Percentiles rank a stretch among this genome's conserved stretches.
phyloP scores from a whole-genome alignment of 2,888 invertebrate species.

The Limnephilus marmoratus region DNA sequence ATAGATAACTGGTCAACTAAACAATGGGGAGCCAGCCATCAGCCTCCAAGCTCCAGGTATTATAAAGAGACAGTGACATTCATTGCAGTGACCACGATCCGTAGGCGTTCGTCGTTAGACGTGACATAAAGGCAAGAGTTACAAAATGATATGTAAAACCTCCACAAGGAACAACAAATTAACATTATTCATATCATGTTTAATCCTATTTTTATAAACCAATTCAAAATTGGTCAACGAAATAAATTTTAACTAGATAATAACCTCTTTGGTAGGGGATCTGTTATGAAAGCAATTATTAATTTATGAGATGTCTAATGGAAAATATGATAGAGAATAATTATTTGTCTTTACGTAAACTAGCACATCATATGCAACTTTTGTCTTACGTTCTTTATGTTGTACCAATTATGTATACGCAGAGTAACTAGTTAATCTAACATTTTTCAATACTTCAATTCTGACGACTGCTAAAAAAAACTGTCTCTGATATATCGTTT shows the following conservation, averaged over 20 bases:
- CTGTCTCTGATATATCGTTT: background rate
- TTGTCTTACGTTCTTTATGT: background rate
- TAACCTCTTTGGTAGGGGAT: background rate
- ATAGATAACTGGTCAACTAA: constrained; percentile 8
- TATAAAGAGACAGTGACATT: constrained; percentile 6
- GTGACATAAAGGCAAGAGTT: constrained; percentile 17
- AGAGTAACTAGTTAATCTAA: background rate
- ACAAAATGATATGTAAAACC: constrained; percentile 2
- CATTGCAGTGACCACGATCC: constrained; percentile 3
- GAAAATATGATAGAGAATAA: background rate
- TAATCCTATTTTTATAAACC: too few relatives aligned
- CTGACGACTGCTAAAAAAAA: background rate
- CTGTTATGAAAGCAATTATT: background rate
- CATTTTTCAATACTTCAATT: background rate
- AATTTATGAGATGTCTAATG: background rate
- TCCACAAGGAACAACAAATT: background rate
- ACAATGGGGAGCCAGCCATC: constrained; percentile 8
- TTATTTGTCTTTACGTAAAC: background rate
- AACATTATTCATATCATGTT: too few relatives aligned
- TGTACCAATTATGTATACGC: background rate
- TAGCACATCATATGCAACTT: background rate
- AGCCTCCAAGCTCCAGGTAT: background rate
- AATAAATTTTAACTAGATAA: background rate
- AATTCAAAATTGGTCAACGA: background rate
- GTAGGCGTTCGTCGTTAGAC: constrained; percentile 20